Evolutionary conservation across 2,888 invertebrate genomes (phyloP), one percentile per base, ranked within the genome.

Genomic region (Alloplasta piceator): DNA sequence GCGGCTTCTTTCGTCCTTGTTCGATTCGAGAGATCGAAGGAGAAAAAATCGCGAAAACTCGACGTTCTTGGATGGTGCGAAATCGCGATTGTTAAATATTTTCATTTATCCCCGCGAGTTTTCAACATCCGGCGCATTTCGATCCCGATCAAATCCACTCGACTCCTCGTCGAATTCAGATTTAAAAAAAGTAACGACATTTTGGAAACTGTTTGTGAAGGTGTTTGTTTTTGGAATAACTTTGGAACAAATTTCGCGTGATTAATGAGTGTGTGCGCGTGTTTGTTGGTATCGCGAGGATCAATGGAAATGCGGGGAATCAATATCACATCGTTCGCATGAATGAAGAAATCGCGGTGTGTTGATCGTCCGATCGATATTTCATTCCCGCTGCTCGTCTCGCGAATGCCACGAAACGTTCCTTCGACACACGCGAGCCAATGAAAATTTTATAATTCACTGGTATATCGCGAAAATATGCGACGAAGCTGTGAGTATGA

Each of bases 381-480:
- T 26, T 26, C 26, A 26, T 26, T 2, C 26, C 26, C 26, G 26
- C 26, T 26, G 26, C 1, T 26, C 26, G 26, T 26, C 26, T 26
- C 26, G 26, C 50, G 50, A 7, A 66, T 39, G 52, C 66, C 52
- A 55, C 16, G 55, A 14, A 6, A 10, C 7, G 41, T 14, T 60
- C 41, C 14, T 9, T 10, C 36, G 5, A 56, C 12, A 36, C 52
- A 26, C 26, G 26, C 36, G 41, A 58, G 39, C 50, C 41, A 6
- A 52, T 75, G 67, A 50, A 50, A 50, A 12, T 75, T 75, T 60
- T 12, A 10, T 75, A 12, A 60, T 67, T 75, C 75, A 52, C 60
- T 50, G 67, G 36, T 26, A 26, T 38, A 56, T 38, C 16, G 46
- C 46, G 12, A 55, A 12, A 55, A 38, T 63, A 43, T 43, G 55